Evolutionary conservation across 1,140 invertebrate species (phyloP).

Genomic region (honey bee (Apis mellifera)): Amel_HAv3.1 CM009944.2:8925001-8925500

Average conservation of each 20-base stretch:
- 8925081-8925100: conserved; percentile 53
- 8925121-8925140: conserved; percentile 64
- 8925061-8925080: conserved; percentile 68
- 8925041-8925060: conserved; percentile 74
- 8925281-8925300: neutral
- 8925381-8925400: no score
- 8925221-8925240: conserved; percentile 38
- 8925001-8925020: conserved; percentile 80
- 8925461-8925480: no score
- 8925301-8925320: no score
- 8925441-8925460: no score
- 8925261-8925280: neutral
- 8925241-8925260: conserved; percentile 6
- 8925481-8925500: neutral
- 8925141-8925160: conserved; percentile 61
- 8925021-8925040: conserved; percentile 78
- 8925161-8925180: conserved; percentile 63
- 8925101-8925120: conserved; percentile 52
- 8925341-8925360: no score
- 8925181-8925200: conserved; percentile 55
- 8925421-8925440: no score
- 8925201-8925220: conserved; percentile 52
- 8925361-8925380: no score
- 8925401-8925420: no score
- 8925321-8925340: no score